Conservation (phyloP, 2,888 invertebrate species). For the Aspidiotus rigidus region DNA sequence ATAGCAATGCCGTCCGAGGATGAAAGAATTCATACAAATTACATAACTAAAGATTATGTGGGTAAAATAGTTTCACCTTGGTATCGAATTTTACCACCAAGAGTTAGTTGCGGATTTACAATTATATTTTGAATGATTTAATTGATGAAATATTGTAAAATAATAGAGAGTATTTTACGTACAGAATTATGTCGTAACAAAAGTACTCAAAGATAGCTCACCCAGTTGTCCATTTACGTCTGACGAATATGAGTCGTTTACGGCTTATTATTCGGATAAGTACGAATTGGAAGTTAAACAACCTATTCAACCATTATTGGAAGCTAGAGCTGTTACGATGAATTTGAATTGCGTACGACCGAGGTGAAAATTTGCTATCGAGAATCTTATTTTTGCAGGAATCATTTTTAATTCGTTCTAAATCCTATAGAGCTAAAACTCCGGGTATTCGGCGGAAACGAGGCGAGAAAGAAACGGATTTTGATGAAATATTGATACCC, state of each 20-base stretch:
- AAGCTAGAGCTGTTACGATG: slow-evolving; percentile 54
- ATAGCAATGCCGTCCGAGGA: slow-evolving; percentile 12
- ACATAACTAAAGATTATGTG: slow-evolving; percentile 1
- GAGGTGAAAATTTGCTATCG: slow-evolving; percentile 40
- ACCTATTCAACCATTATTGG: slow-evolving; percentile 63
- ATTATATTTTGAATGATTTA: neutral
- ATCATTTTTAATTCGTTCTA: neutral
- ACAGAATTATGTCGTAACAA: slow-evolving; percentile 57
- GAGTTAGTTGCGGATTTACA: slow-evolving; percentile 14
- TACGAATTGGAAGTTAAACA: slow-evolving; percentile 60
- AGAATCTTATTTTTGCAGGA: neutral
- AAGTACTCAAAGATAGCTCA: slow-evolving; percentile 56
- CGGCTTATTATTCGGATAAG: slow-evolving; percentile 66
- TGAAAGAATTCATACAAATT: slow-evolving; percentile 9
- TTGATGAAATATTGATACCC: slow-evolving; percentile 46
- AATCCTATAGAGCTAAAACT: slow-evolving; percentile 16
- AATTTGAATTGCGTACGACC: slow-evolving; percentile 49
- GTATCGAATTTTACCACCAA: slow-evolving; percentile 11
- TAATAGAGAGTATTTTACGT: slow-evolving; percentile 13
- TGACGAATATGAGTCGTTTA: slow-evolving; percentile 53
- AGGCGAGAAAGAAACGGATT: slow-evolving; percentile 22
- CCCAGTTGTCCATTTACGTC: slow-evolving; percentile 62
- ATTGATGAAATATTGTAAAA: neutral
- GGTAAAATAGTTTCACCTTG: slow-evolving; percentile 22
- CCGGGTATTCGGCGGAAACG: slow-evolving; percentile 16